A percentile compares a stretch with the other conserved stretches of the same genome.
These are phyloP conservation scores for Semaprochilodus insignis DNA, from an alignment of 2,797 vertebrate genomes.

Conservation along the genomic window DNA sequence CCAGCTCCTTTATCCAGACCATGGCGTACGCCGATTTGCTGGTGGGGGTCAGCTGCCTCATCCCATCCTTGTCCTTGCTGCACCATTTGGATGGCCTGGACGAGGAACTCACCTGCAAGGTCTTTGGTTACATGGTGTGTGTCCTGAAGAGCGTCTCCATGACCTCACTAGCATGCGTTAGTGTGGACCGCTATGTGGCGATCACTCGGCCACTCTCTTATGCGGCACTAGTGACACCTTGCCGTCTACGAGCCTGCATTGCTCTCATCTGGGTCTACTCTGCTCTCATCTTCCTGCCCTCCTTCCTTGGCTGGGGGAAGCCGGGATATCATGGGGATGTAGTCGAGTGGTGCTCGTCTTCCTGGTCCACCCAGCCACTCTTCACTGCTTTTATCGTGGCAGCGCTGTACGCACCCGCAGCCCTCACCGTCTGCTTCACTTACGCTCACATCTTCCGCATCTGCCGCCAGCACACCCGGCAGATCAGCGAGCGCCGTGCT, in stretches of 20 bases:
- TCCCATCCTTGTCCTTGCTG: conserved; percentile 93
- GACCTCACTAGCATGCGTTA: conserved; percentile 94
- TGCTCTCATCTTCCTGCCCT: conserved; percentile 90
- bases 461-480: conserved; percentile 95
- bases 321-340: conserved; percentile 98
- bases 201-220: conserved; percentile 94
- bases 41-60: conserved; percentile 95
- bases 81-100: conserved; percentile 87
- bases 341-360: conserved; percentile 89
- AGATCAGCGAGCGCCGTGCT: conserved; percentile 93
- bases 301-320: conserved; percentile 97
- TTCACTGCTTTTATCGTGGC: conserved; percentile 95
- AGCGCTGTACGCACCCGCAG: conserved; percentile 93
- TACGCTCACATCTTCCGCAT: conserved; percentile 98
- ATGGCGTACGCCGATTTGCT: conserved; percentile 98
- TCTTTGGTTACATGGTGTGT: conserved; percentile 94
- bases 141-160: conserved; percentile 98
- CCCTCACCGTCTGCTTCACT: conserved; percentile 94
- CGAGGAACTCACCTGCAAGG: conserved; percentile 90
- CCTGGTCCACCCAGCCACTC: conserved; percentile 89
- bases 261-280: conserved; percentile 94
- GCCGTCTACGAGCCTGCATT: conserved; percentile 92
- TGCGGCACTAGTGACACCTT: conserved; percentile 90
- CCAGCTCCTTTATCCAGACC: conserved; percentile 98
- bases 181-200: conserved; percentile 95